Evolutionary conservation across 2,113 vertebrate genomes (phyloP), one percentile per base, ranked within the genome.

Genomic region (Trichomycterus rosablanca): DNA sequence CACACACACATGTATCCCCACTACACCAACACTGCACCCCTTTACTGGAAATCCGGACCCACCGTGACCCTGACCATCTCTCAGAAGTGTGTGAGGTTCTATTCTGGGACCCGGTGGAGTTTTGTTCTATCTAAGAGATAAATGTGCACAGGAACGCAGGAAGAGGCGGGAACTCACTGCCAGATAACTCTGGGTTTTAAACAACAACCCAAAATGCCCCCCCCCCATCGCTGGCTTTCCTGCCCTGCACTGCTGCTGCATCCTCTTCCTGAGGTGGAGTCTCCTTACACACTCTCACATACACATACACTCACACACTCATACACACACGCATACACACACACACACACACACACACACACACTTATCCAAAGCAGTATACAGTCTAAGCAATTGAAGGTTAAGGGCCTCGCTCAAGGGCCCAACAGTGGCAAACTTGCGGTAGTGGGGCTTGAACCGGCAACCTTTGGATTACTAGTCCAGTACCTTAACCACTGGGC

Each of bases 201-300:
- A 83, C 73, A 66, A 80, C 67, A 59, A 61, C 63, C 68, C 68
- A 72, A 32, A 67, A 56, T 34, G 14, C 52, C 50, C 50, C 49
- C 30, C 50, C 35, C 42, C 54, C 20, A 19, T 2, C 59, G 53
- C 48, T 64, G 73, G 44, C 66, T 66, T 83, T 86, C 74, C 78
- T 68, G 75, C 78, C 72, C 80, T 78, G 81, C 69, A 71, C 76
- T 82, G 73, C 82, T 83, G 82, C 76, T 87, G 85, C 82, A 86
- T 89, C 86, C 87, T 87, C 83, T 89, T 89, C 87, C 87, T 89
- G 85, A 83, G 87, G 83, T 83, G 84, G 83, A 85, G 85, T 80
- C 84, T 77, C 74, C 77, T 71, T 82, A 84, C 68, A 71, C n/a
- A 35, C 12, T 24, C 51, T 39, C 14, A n/a, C 46, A 28, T 71